A percentile compares a stretch with the other conserved stretches of the same genome.
Evolutionary conservation across 2,113 vertebrate genomes (phyloP).

Genomic region (Melospiza georgiana): DNA sequence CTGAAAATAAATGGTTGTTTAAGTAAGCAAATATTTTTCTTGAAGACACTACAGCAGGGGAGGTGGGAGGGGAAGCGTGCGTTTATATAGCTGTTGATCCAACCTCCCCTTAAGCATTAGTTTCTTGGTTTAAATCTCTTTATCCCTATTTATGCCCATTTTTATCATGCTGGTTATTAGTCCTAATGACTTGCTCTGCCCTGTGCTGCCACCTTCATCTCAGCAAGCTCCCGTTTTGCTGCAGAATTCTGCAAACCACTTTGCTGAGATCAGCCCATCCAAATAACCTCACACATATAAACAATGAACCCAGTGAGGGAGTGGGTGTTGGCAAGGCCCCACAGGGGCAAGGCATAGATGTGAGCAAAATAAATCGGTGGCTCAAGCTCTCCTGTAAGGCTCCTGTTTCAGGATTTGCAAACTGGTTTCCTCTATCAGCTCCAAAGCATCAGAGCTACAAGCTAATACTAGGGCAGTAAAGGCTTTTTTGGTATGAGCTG

Average conservation of each 20-base stretch:
- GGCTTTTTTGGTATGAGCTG: slow-evolving; percentile 23
- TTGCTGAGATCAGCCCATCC: not conserved
- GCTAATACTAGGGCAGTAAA: not conserved
- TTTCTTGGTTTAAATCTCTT: slow-evolving; percentile 27
- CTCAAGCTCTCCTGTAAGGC: not conserved
- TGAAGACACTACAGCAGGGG: not conserved
- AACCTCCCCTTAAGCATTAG: not conserved
- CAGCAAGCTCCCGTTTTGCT: not conserved
- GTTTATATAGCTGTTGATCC: slow-evolving; percentile 1
- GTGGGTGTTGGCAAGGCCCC: not conserved
- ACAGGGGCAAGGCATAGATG: not conserved
- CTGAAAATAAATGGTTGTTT: not conserved
- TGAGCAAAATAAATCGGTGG: not conserved
- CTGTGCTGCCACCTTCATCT: not conserved
- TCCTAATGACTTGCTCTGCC: not conserved
- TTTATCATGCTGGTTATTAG: not conserved
- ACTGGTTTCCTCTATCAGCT: not conserved
- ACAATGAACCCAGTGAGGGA: not conserved
- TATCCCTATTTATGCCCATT: not conserved
- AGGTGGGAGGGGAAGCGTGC: not conserved
- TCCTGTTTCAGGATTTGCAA: slow-evolving; percentile 6
- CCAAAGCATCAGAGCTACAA: not conserved
- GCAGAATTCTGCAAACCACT: not conserved
- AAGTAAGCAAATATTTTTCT: slow-evolving; percentile 24
- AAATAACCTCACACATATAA: not conserved